phyloP scores from a whole-genome alignment of 2,888 invertebrate species.

The Temnothorax rugatulus region DNA sequence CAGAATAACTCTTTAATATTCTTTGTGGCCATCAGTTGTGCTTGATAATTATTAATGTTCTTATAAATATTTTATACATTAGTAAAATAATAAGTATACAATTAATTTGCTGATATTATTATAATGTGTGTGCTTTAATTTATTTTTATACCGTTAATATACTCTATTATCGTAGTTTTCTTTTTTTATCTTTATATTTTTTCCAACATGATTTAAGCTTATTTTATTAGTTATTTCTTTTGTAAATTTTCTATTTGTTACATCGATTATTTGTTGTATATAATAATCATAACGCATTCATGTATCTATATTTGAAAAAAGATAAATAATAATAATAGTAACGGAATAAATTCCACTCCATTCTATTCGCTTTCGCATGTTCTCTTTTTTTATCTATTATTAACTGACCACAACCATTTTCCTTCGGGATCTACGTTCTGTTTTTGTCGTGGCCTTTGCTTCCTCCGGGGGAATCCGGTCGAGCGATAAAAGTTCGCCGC shows the following conservation, averaged over 20 bases:
- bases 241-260: background rate
- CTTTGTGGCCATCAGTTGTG: background rate
- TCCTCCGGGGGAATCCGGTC: conserved; percentile 42
- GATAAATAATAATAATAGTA: conserved; percentile 17
- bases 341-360: conserved; percentile 28
- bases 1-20: background rate
- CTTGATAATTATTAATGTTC: background rate
- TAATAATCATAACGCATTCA: background rate
- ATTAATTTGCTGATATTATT: conserved; percentile 8
- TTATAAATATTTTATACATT: background rate
- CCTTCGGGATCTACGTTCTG: conserved; percentile 32
- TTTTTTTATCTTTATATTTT: background rate
- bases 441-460: conserved; percentile 52
- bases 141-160: conserved; percentile 3
- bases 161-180: background rate
- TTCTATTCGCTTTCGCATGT: conserved; percentile 6
- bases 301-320: conserved; percentile 1
- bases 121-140: background rate
- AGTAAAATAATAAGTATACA: background rate
- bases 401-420: conserved; percentile 26
- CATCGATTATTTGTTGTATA: background rate
- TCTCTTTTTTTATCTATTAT: conserved; percentile 23
- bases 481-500: conserved; percentile 55
- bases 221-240: background rate
- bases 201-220: background rate